A percentile compares a stretch with the other conserved stretches of the same genome.
Conservation (phyloP, 2,113 vertebrate species). For the Chionodraco myersi region DNA sequence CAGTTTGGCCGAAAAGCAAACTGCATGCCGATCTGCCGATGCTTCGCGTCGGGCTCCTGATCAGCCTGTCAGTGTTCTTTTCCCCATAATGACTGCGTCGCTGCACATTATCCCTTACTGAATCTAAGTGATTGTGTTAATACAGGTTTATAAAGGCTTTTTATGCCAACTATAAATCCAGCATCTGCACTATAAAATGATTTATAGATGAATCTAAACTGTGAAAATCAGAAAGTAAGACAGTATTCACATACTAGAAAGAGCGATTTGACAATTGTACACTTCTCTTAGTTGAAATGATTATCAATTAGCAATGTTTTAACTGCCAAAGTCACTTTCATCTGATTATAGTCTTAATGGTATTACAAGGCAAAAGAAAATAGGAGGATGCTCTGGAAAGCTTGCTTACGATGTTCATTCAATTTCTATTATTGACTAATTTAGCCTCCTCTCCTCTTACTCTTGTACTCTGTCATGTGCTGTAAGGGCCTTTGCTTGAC, state of each 20-base stretch:
- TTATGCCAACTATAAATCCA: neutral
- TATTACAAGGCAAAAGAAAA: slow-evolving; percentile 23
- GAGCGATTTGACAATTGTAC: slow-evolving; percentile 24
- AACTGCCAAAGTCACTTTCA: slow-evolving; percentile 36
- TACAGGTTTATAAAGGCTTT: too few relatives aligned
- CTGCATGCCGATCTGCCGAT: too few relatives aligned
- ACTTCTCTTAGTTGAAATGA: slow-evolving; percentile 44
- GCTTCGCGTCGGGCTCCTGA: too few relatives aligned
- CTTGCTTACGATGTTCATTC: neutral
- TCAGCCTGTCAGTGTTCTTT: too few relatives aligned
- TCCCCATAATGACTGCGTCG: too few relatives aligned
- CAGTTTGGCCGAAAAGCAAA: too few relatives aligned
- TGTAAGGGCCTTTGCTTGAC: neutral
- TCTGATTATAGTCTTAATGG: slow-evolving; percentile 30
- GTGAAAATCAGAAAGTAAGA: neutral
- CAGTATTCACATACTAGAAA: slow-evolving; percentile 5
- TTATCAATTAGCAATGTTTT: slow-evolving; percentile 68
- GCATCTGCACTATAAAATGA: neutral
- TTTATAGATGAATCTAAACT: neutral
- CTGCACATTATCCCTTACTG: too few relatives aligned
- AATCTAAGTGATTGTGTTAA: too few relatives aligned
- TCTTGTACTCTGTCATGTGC: neutral
- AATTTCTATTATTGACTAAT: neutral
- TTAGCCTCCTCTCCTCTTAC: neutral
- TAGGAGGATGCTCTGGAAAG: slow-evolving; percentile 4